Base-by-base conservation (phyloP, 2,797 vertebrate species). In the Rhyacichthys aspro region DNA sequence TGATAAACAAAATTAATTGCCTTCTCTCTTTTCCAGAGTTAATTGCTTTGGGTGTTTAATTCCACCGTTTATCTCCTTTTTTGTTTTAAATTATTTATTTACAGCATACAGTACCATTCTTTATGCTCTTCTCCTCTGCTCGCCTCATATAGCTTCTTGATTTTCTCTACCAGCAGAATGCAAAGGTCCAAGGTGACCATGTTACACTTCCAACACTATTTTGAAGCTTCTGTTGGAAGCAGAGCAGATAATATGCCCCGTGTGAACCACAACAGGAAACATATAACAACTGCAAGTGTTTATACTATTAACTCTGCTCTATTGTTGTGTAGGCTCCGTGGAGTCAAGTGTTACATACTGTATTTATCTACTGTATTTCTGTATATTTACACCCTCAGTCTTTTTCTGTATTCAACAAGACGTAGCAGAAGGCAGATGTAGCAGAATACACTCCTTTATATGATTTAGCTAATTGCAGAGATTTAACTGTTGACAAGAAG, bases 1-100 rank as follows among this genome's bases (percentile, higher is more conserved):
- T 42, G 59, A 84, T 79, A 85, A 87, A 82, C 74, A 73, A 55
- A 81, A 74, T 79, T 60, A 84, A 90, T 83, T 78, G 70, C 70
- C 58, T 69, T 78, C 67, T 79, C 72, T 45, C 59, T 72, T 68
- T 77, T 59, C 60, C 28, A 1, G 9, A 76, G 59, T 85, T 82
- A 82, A 83, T 83, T 79, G 83, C 70, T 84, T 60, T 61, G 67
- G 63, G 67, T 28, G 19, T 75, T 66, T 72, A 43, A 67, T 62
- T 58, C 56, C 55, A 62, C 74, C 71, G 63, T 70, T 64, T 47
- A 54, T 60, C 39, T 38, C 36, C 6, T 0, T 48, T 60, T 76
- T 14, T 23, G 64, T 80, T 79, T 69, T 48, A 56, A 78, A 74
- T 75, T 55, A 83, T 86, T 80, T 68, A 83, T 80, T 80, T 72